These are phyloP conservation scores for Hypocryptadius cinnamomeus DNA, from an alignment of 2,113 vertebrate genomes.

Conservation along the genomic window DNA sequence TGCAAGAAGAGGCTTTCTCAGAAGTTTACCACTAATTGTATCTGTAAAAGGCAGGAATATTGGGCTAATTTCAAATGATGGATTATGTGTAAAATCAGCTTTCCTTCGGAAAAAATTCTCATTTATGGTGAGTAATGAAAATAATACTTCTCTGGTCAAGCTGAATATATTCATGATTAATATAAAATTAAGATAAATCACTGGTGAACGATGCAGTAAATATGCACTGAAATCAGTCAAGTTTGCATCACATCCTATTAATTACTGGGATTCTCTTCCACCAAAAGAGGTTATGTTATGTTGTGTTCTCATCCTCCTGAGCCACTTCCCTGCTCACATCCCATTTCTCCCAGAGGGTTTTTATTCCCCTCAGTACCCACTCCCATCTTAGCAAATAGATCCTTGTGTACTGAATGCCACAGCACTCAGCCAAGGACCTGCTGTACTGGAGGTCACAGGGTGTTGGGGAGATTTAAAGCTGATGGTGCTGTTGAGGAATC, in stretches of 20 bases:
- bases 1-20: background rate
- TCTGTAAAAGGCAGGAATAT: background rate
- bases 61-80: background rate
- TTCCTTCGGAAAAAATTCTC: background rate
- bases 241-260: background rate
- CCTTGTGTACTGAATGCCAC: background rate
- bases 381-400: background rate
- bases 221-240: background rate
- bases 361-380: background rate
- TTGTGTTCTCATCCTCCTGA: background rate
- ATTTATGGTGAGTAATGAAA: background rate
- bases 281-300: background rate
- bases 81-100: background rate
- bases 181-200: slow-evolving; percentile 29
- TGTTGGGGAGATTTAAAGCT: background rate
- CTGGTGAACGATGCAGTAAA: background rate
- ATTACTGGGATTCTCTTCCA: background rate
- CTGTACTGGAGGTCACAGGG: background rate
- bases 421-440: background rate
- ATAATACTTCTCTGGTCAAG: background rate
- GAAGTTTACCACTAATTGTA: background rate
- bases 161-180: background rate
- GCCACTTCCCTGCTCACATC: background rate
- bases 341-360: background rate
- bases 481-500: background rate